Evolutionary conservation across 2,888 invertebrate genomes (phyloP).

Genomic region (Petrolisthes cinctipes): DNA sequence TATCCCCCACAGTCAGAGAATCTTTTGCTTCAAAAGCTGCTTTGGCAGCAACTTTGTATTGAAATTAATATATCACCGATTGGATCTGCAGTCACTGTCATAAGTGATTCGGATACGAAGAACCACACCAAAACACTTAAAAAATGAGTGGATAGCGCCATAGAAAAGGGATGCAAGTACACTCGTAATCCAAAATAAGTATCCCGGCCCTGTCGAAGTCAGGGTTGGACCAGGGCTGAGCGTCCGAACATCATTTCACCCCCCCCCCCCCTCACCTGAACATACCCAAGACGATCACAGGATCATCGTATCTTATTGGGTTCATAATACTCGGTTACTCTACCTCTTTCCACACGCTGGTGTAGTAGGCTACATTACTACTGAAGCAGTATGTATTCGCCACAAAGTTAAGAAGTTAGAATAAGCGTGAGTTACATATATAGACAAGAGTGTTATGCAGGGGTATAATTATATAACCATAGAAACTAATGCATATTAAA

Average conservation of each 20-base stretch:
- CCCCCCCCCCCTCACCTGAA: background rate
- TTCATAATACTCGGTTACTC: background rate
- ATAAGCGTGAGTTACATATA: background rate
- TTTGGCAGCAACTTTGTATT: too few species aligned
- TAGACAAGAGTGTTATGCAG: too few species aligned
- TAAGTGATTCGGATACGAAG: too few species aligned
- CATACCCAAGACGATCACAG: background rate
- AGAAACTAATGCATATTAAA: background rate
- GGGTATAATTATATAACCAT: too few species aligned
- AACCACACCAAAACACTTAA: too few species aligned
- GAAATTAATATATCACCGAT: too few species aligned
- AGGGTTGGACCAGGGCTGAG: background rate
- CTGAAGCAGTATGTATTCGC: background rate
- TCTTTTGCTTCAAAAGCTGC: too few species aligned
- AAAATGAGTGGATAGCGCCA: too few species aligned
- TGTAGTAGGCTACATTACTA: background rate
- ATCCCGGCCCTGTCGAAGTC: too few species aligned
- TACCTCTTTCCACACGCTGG: background rate
- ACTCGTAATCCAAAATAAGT: background rate
- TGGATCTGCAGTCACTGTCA: too few species aligned
- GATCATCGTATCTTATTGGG: background rate
- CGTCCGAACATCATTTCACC: background rate
- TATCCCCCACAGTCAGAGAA: too few species aligned
- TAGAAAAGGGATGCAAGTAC: too few species aligned
- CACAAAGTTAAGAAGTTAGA: background rate